Conservation (phyloP, 2,797 vertebrate genomes). For the Mus caroli region DNA sequence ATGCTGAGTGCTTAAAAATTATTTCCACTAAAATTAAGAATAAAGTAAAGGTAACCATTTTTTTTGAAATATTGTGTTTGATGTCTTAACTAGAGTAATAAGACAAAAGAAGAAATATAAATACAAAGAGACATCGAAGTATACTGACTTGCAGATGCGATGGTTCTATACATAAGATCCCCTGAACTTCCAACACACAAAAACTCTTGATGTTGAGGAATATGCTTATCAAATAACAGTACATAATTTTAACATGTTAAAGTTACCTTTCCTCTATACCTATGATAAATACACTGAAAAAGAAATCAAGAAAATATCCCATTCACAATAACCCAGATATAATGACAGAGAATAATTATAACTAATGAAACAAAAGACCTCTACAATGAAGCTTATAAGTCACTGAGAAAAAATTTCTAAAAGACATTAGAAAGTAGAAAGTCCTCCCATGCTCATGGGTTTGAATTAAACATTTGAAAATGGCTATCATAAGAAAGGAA, state of each 20-base stretch:
- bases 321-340: background rate
- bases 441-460: background rate
- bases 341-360: background rate
- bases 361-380: background rate
- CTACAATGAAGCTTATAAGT: background rate
- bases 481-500: background rate
- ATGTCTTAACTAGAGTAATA: background rate
- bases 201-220: background rate
- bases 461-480: background rate
- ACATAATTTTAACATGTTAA: background rate
- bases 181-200: too few relatives aligned
- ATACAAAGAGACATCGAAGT: background rate
- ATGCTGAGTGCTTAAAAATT: background rate
- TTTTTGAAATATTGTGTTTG: background rate
- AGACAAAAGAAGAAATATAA: background rate
- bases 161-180: background rate
- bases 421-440: background rate
- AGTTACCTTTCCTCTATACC: background rate
- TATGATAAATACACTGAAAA: background rate
- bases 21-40: background rate
- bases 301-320: background rate
- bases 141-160: background rate
- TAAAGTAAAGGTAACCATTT: background rate
- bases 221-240: background rate
- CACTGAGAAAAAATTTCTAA: background rate